These are phyloP conservation scores for Lindbergichthys nudifrons DNA, from an alignment of 2,797 vertebrate species.

Conservation along the genomic window DNA sequence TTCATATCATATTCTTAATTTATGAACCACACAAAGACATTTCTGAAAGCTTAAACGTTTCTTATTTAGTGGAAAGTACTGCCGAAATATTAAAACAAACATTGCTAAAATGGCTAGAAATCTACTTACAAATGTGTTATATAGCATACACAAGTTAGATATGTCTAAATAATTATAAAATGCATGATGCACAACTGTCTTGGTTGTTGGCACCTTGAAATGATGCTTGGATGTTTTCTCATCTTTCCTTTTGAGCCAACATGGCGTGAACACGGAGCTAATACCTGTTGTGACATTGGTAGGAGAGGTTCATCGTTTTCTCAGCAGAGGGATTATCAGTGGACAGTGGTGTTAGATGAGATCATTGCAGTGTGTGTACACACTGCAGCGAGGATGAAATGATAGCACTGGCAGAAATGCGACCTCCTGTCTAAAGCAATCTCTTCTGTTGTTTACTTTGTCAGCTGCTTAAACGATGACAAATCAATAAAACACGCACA, in stretches of 20 bases:
- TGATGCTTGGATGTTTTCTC: neutral
- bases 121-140: neutral
- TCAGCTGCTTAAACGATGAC: slow-evolving; percentile 63
- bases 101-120: neutral
- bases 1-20: slow-evolving; percentile 9
- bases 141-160: neutral
- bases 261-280: neutral
- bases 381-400: slow-evolving; percentile 44
- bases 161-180: too few species aligned
- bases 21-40: slow-evolving; percentile 3
- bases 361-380: slow-evolving; percentile 27
- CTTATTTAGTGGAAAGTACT: neutral
- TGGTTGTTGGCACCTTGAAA: slow-evolving; percentile 6
- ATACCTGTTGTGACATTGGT: slow-evolving; percentile 11
- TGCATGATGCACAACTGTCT: neutral
- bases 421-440: slow-evolving; percentile 57
- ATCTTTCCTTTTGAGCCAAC: neutral
- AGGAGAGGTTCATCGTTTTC: slow-evolving; percentile 14
- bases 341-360: slow-evolving; percentile 31
- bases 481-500: slow-evolving; percentile 68
- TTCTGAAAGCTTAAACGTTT: neutral
- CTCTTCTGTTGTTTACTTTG: slow-evolving; percentile 71
- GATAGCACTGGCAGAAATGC: slow-evolving; percentile 48
- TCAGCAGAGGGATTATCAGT: slow-evolving; percentile 22
- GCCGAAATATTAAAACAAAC: neutral